Evolutionary conservation across 2,113 vertebrate genomes (phyloP).

Genomic region (Turnix velox): DNA sequence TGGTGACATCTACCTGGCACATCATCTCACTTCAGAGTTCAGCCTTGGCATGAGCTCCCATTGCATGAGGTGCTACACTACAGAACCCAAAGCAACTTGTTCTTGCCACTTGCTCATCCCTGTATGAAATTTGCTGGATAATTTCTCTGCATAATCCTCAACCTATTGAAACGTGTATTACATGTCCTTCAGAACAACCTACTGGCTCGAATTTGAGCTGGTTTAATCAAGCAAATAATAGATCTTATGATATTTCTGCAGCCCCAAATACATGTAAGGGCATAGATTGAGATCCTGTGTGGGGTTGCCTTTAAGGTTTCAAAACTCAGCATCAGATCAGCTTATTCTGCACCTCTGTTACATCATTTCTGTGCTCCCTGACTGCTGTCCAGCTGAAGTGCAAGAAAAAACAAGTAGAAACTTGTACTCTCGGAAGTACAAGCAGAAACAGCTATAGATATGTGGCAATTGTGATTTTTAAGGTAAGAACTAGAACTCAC

Average conservation of each 20-base stretch:
- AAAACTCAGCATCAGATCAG: background rate
- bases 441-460: background rate
- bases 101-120: background rate
- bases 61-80: background rate
- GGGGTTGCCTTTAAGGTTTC: background rate
- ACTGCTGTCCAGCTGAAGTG: background rate
- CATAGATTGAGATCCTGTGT: background rate
- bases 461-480: background rate
- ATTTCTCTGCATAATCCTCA: background rate
- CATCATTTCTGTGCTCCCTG: background rate
- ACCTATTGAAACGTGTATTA: background rate
- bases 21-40: background rate
- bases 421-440: background rate
- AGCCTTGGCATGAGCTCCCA: background rate
- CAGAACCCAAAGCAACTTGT: background rate
- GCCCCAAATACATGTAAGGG: background rate
- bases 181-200: background rate
- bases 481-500: background rate
- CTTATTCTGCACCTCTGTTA: background rate
- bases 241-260: background rate
- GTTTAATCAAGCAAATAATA: background rate
- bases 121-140: background rate
- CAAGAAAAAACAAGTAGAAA: background rate
- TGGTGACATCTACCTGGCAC: background rate
- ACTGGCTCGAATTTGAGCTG: background rate